Percentiles rank a stretch among this genome's conserved stretches.
Evolutionary conservation across 2,113 vertebrate genomes (phyloP).

Genomic region (Dicaeum eximium): DNA sequence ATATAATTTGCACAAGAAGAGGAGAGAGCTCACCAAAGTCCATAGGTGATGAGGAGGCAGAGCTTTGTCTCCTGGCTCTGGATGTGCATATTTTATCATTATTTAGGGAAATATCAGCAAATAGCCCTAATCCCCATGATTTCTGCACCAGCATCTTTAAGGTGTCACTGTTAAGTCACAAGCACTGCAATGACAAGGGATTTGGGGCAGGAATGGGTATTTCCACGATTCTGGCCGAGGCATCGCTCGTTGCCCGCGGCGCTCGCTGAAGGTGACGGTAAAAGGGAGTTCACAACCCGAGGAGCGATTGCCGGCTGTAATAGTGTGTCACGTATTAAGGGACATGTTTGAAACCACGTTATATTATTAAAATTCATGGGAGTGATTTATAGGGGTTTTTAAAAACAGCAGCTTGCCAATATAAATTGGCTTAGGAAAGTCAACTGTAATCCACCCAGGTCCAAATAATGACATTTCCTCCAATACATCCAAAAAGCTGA

Average conservation of each 20-base stretch:
- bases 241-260: rapidly evolving
- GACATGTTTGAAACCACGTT: conserved; percentile 30
- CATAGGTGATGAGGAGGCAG: background rate
- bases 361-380: conserved; percentile 60
- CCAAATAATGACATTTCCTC: conserved; percentile 67
- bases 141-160: background rate
- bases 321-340: conserved; percentile 20
- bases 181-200: rapidly evolving
- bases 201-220: background rate
- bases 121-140: background rate
- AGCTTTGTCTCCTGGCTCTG: background rate
- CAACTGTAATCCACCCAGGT: conserved; percentile 59
- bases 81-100: rapidly evolving
- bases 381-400: conserved; percentile 61
- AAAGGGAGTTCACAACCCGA: background rate
- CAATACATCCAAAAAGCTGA: conserved; percentile 57
- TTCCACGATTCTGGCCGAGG: background rate
- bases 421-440: conserved; percentile 67
- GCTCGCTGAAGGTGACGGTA: background rate
- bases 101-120: background rate
- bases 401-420: conserved; percentile 64
- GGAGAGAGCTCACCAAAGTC: background rate
- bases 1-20: background rate
- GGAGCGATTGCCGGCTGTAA: background rate
- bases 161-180: background rate